Evolutionary conservation across 2,888 invertebrate genomes (phyloP).

Genomic region (Hermaeophaga mercurialis): DNA sequence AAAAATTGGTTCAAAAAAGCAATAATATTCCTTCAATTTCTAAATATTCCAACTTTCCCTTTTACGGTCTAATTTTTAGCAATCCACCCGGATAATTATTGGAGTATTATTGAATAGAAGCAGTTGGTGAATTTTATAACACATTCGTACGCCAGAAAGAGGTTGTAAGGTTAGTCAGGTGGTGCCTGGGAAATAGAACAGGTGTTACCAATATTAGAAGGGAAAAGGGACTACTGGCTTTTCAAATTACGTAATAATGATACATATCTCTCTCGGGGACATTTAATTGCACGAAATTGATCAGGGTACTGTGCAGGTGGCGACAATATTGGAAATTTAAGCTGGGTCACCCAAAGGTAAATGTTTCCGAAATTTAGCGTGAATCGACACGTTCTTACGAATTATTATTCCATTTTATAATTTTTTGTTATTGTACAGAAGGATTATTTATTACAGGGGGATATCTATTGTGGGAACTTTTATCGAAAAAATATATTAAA

Average conservation of each 20-base stretch:
- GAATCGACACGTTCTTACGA: no score
- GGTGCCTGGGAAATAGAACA: slow-evolving; percentile 39
- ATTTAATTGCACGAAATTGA: slow-evolving; percentile 26
- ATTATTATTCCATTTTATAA: no score
- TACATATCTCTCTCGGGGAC: slow-evolving; percentile 25
- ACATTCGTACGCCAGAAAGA: slow-evolving; percentile 3
- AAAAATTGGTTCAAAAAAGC: no score
- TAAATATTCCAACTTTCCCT: no score
- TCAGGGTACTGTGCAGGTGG: neutral
- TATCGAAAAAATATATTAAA: no score
- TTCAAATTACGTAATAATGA: slow-evolving; percentile 31
- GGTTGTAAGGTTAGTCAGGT: slow-evolving; percentile 29
- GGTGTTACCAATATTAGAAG: slow-evolving; percentile 32
- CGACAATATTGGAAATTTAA: neutral
- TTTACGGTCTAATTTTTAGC: no score
- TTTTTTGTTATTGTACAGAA: no score
- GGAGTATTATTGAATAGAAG: neutral
- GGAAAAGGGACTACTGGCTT: slow-evolving; percentile 24
- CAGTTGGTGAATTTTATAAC: slow-evolving; percentile 21
- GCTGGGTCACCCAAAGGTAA: neutral
- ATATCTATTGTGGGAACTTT: no score
- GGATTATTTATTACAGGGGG: no score
- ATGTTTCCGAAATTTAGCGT: no score
- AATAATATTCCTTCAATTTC: no score
- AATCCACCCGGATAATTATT: slow-evolving; percentile 4